These are phyloP conservation scores for Euzophera pinguis DNA, from an alignment of 2,888 invertebrate species.

Conservation along the genomic window DNA sequence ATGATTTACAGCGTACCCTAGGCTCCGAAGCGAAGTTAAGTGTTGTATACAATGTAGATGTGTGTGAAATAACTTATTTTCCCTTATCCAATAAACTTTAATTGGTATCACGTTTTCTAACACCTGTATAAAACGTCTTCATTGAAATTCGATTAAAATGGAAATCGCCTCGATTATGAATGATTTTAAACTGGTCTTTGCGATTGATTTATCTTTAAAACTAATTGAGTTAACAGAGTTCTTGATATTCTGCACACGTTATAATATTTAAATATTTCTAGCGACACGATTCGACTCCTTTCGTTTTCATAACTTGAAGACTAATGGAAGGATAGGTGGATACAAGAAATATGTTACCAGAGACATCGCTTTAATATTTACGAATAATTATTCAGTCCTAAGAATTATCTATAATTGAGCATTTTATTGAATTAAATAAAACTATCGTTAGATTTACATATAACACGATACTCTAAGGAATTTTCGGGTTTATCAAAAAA, in stretches of 20 bases:
- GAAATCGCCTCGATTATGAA: not conserved
- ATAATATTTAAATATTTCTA: not conserved
- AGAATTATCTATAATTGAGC: too few relatives aligned
- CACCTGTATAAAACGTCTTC: not conserved
- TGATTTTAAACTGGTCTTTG: not conserved
- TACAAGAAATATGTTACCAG: too few relatives aligned
- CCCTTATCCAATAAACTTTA: not conserved
- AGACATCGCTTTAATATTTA: too few relatives aligned
- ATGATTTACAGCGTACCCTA: too few relatives aligned
- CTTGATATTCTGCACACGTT: not conserved
- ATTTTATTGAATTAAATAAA: not conserved
- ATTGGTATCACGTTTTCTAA: not conserved
- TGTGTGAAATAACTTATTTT: too few relatives aligned
- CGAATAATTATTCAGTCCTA: not conserved
- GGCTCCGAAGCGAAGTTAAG: too few relatives aligned
- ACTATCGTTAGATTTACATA: slow-evolving; percentile 3
- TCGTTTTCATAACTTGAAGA: too few relatives aligned
- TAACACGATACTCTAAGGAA: not conserved
- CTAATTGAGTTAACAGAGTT: not conserved
- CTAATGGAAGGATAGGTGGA: too few relatives aligned
- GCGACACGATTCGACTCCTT: too few relatives aligned
- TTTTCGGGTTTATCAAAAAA: not conserved
- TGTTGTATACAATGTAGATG: too few relatives aligned
- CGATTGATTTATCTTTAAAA: not conserved
- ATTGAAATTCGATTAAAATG: not conserved